A percentile compares a stretch with the other conserved stretches of the same genome.
Conservation (phyloP, 2,888 invertebrate species). For the Melieria omissa region DNA sequence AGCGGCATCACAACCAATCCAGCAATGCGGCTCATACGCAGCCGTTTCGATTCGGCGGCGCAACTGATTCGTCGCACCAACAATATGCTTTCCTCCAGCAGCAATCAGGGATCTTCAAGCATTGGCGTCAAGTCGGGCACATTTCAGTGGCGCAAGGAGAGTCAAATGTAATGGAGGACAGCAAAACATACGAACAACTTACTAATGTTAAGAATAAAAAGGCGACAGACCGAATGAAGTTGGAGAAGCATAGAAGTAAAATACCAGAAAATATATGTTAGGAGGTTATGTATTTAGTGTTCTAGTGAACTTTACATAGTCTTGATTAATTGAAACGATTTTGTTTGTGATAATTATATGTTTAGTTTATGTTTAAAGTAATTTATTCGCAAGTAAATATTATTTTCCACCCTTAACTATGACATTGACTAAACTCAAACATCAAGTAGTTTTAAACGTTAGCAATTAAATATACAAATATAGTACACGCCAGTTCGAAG, state of each 20-base stretch:
- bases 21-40: slow-evolving; percentile 80
- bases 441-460: too few species aligned
- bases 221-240: neutral
- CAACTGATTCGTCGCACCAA: slow-evolving; percentile 66
- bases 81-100: slow-evolving; percentile 65
- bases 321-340: slow-evolving; percentile 15
- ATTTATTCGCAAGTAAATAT: slow-evolving; percentile 6
- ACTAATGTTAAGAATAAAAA: neutral
- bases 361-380: slow-evolving; percentile 23
- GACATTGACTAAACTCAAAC: too few species aligned
- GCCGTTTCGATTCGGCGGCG: slow-evolving; percentile 67
- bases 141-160: slow-evolving; percentile 68
- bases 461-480: too few species aligned
- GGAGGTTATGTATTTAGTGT: too few species aligned
- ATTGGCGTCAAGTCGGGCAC: slow-evolving; percentile 68
- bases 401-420: too few species aligned
- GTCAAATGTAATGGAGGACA: slow-evolving; percentile 63
- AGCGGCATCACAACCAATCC: slow-evolving; percentile 90
- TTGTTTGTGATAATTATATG: slow-evolving; percentile 32
- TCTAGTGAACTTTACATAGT: neutral
- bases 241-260: neutral
- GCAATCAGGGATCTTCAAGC: slow-evolving; percentile 67
- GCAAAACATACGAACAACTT: too few species aligned
- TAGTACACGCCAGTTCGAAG: too few species aligned
- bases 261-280: neutral